phyloP scores from a whole-genome alignment of 2,888 invertebrate species.

The Meganola albula region DNA sequence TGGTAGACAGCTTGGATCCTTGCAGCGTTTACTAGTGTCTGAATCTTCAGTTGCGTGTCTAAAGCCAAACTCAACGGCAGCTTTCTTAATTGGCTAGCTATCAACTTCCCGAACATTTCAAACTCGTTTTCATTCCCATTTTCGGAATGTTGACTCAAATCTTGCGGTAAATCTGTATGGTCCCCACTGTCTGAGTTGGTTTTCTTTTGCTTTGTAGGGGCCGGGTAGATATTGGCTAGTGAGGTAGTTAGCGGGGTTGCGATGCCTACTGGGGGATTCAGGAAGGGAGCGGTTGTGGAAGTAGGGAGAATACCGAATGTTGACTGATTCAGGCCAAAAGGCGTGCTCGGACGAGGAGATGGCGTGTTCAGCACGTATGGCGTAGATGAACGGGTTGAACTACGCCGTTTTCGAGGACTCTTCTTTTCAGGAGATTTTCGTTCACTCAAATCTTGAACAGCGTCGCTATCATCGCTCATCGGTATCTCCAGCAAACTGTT shows the following conservation, averaged over 20 bases:
- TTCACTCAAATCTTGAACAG: conserved; percentile 68
- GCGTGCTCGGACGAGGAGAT: conserved; percentile 66
- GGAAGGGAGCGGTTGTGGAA: conserved; percentile 57
- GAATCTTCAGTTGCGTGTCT: conserved; percentile 69
- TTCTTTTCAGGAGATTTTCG: conserved; percentile 70
- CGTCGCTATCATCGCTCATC: conserved; percentile 69
- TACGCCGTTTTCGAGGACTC: conserved; percentile 65
- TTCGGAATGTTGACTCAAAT: conserved; percentile 68
- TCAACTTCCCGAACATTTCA: conserved; percentile 71
- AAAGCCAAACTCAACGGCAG: conserved; percentile 62
- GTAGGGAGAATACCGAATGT: conserved; percentile 63
- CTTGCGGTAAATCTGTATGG: conserved; percentile 59
- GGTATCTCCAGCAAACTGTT: conserved; percentile 67
- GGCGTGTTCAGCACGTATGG: conserved; percentile 71
- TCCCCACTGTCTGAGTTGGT: conserved; percentile 50
- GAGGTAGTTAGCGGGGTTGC: conserved; percentile 69
- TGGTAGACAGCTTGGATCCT: conserved; percentile 71
- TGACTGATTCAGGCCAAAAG: conserved; percentile 61
- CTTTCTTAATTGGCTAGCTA: conserved; percentile 68
- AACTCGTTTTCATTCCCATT: conserved; percentile 69
- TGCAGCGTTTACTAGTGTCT: conserved; percentile 66
- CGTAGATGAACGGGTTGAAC: conserved; percentile 65
- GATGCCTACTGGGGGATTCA: conserved; percentile 70
- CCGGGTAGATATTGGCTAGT: conserved; percentile 64
- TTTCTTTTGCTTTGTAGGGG: conserved; percentile 67